Evolutionary conservation across 2,797 vertebrate species (phyloP), one percentile per base, ranked within the genome.

Genomic region (Neosalanx taihuensis): DNA sequence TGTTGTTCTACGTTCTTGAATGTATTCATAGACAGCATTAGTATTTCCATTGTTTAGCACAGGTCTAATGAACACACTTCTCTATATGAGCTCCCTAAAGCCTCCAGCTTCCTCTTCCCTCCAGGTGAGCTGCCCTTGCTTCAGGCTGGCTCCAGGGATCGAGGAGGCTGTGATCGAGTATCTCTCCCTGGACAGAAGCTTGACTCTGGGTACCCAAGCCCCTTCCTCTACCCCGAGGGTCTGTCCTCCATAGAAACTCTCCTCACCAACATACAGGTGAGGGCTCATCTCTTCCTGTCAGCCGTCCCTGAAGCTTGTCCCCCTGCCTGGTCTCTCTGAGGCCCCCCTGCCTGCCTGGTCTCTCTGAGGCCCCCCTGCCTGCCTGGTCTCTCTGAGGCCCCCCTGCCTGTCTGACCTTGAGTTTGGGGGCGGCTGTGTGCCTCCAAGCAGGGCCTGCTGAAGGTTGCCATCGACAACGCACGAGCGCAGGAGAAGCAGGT

Each of bases 161-260:
- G 87, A 77, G 88, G 88, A 90, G 92, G 90, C 92, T 96, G 96
- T 77, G 97, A 98, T 90, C 95, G 96, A 92, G 91, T 95, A 85
- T 93, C 95, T 26, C 56, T 56, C 17, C 51, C 66, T 84, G 92
- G 94, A 76, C 93, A 94, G 67, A 91, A 92, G 59, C 91, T 95
- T 70, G 93, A 93, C 86, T 92, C 94, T 0, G 95, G 94, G 68
- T 95, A 95, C 82, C 93, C 94, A 18, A 29, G 66, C 10, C 82
- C 91, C 66, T 53, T 67, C 35, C 95, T 98, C 88, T 99, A 98
- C 91, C 97, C 97, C 61, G 97, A 99, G 90, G 97, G 97, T 88
- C 81, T 99, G 92, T 99, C 97, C 88, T 99, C 97, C 89, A 99
- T 99, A 93, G 97, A 99, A 94, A 98, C 97, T 66, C 95, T 99